Conservation (phyloP, 1,140 invertebrate genomes). For the Cryptotermes secundus region DNA sequence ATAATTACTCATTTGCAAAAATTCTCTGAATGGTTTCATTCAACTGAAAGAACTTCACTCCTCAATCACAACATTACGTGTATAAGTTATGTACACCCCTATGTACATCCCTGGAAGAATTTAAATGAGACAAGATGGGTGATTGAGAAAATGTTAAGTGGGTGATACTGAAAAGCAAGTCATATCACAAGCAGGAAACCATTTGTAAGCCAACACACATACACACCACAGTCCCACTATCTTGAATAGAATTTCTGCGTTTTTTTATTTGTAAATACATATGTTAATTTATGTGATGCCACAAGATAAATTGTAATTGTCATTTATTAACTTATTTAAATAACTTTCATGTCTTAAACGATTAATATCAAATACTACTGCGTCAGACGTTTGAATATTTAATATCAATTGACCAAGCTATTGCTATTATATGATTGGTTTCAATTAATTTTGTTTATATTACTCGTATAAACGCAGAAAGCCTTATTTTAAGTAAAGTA, state of each 20-base stretch:
- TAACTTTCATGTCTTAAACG: background rate
- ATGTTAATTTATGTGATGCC: background rate
- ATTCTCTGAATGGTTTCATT: too few relatives aligned
- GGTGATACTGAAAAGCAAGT: conserved; percentile 5
- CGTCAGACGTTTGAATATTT: background rate
- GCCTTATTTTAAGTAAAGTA: too few relatives aligned
- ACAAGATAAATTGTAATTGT: background rate
- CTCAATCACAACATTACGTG: too few relatives aligned
- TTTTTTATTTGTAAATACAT: background rate
- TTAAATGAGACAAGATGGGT: background rate
- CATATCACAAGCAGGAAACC: background rate
- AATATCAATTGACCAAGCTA: too few relatives aligned
- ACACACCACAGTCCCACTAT: background rate
- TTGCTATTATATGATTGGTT: too few relatives aligned
- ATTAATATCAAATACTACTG: background rate
- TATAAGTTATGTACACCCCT: too few relatives aligned
- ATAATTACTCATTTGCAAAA: too few relatives aligned
- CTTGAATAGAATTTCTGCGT: background rate
- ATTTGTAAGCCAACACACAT: background rate
- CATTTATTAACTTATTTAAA: background rate
- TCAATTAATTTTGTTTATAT: too few relatives aligned
- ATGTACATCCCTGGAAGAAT: background rate
- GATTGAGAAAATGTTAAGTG: conserved; percentile 2
- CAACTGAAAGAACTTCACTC: too few relatives aligned
- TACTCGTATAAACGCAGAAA: too few relatives aligned